These are phyloP conservation scores for Mamestra configurata DNA, from an alignment of 1,140 invertebrate genomes.

Conservation along the genomic window DNA sequence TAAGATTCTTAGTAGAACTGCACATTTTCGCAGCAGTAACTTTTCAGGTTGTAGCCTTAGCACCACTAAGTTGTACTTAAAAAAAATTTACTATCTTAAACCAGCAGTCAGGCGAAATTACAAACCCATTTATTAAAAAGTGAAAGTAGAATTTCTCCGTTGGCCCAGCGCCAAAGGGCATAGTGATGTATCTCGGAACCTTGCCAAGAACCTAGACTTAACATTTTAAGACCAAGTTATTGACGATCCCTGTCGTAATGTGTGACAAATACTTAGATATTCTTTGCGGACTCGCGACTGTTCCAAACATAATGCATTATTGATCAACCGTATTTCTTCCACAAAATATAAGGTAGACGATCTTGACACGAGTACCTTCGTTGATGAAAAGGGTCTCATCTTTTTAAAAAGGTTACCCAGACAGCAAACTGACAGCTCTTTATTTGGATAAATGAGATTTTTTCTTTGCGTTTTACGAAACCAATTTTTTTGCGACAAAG, in stretches of 20 bases:
- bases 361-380: neutral
- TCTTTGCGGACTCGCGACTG: neutral
- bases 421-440: constrained; percentile 42
- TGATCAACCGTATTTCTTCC: constrained; percentile 34
- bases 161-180: constrained; percentile 67
- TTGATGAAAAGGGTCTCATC: constrained; percentile 34
- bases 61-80: constrained; percentile 9
- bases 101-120: neutral
- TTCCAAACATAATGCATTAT: constrained; percentile 43
- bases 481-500: constrained; percentile 33
- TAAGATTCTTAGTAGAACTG: constrained; percentile 13
- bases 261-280: constrained; percentile 42
- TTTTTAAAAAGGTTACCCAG: constrained; percentile 30
- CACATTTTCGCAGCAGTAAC: constrained; percentile 1
- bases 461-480: constrained; percentile 19
- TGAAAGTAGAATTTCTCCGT: constrained; percentile 63
- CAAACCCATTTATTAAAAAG: constrained; percentile 55
- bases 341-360: constrained; percentile 31
- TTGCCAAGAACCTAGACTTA: constrained; percentile 55
- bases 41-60: constrained; percentile 10
- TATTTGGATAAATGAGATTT: constrained; percentile 26
- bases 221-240: constrained; percentile 51
- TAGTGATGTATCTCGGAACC: constrained; percentile 56
- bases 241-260: constrained; percentile 27
- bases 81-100: constrained; percentile 23